Evolutionary conservation across 2,797 vertebrate genomes (phyloP), one percentile per base, ranked within the genome.

Genomic region (Cossypha dichroa): DNA sequence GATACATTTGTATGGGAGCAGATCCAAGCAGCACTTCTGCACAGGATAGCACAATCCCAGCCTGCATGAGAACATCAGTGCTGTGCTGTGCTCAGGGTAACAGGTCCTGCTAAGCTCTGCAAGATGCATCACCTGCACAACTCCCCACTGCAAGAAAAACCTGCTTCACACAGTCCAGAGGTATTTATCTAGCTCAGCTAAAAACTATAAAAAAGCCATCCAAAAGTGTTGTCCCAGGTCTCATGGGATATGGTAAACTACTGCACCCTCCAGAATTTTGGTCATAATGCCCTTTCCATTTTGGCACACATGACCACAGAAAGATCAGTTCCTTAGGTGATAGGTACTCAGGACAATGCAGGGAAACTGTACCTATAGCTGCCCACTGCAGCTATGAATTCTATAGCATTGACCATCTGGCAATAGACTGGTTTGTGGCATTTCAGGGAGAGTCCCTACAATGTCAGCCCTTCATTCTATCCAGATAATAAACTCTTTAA

Each of bases 1-100:
- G 46, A 38, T 38, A 11, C 1, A 0, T 59, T 63, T 38, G 21
- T 25, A 16, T 20, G 41, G 60, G 48, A 92, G n/a, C n/a, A 64
- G 48, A 26, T 41, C 29, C 48, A 55, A 48, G 59, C 36, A 41
- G 16, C n/a, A 26, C 19, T 75, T 74, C 5, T 12, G 5, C 22
- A 5, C 2, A 29, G 15, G 1, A 33, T 0, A 70, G 43, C 2
- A 0, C 33, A 72, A 33, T 11, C 21, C 25, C 45, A 19, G 29
- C 22, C 63, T 21, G 45, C 31, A 20, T 6, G 22, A 73, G 40
- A 54, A 7, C 31, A 4, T 6, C 38, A 28, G n/a, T 2, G 26
- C 63, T 40, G 13, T 3, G 41, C 67, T 14, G 41, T 13, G 17
- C 14, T 29, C 33, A n/a, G 23, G 36, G 9, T 3, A 54, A 36